phyloP scores from a whole-genome alignment of 2,888 invertebrate genomes.

The Ochropacha duplaris region DNA sequence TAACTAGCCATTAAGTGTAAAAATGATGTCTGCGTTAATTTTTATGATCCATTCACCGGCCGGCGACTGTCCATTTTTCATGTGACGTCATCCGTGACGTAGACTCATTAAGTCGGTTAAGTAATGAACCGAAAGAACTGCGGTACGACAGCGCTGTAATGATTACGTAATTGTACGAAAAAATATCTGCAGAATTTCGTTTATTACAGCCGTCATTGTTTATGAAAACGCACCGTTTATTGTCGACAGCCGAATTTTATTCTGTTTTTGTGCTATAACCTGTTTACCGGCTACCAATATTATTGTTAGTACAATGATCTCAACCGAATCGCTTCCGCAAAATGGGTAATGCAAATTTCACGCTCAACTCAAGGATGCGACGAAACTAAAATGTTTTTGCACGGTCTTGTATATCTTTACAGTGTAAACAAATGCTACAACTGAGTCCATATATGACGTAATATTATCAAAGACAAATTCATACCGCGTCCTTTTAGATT shows the following conservation, averaged over 20 bases:
- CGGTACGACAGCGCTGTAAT: constrained; percentile 21
- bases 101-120: constrained; percentile 41
- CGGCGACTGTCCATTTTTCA: constrained; percentile 33
- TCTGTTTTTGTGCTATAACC: neutral
- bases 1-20: neutral
- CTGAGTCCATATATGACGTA: constrained; percentile 2
- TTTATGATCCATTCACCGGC: constrained; percentile 28
- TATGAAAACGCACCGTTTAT: neutral
- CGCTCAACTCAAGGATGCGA: constrained; percentile 3
- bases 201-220: neutral
- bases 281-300: neutral
- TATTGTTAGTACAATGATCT: constrained; percentile 1
- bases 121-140: constrained; percentile 51
- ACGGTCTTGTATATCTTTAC: neutral
- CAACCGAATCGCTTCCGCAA: neutral
- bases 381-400: neutral
- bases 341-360: constrained; percentile 1
- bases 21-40: constrained; percentile 25
- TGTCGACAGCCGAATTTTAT: neutral
- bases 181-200: neutral
- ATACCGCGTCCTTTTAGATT: neutral
- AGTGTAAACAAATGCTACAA: constrained; percentile 1
- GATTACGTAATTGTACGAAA: constrained; percentile 31
- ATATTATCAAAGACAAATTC: neutral
- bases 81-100: constrained; percentile 66